Evolutionary conservation across 2,797 vertebrate species (phyloP).

Genomic region (Florisuga fusca): DNA sequence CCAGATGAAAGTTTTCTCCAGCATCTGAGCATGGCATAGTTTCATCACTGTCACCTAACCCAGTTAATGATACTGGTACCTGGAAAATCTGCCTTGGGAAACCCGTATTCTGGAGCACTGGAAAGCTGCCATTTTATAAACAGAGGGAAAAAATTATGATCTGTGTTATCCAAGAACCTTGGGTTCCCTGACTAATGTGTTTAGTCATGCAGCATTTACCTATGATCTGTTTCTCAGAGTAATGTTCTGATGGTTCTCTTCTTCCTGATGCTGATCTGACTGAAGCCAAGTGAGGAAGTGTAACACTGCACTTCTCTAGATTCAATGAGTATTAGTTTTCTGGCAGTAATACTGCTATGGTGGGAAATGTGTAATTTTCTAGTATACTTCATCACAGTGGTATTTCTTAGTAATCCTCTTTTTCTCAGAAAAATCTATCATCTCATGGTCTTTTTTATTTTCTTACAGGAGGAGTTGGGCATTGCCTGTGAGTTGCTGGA

Average conservation of each 20-base stretch:
- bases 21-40: not conserved
- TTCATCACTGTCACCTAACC: not conserved
- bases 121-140: not conserved
- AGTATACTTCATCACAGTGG: not conserved
- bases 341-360: not conserved
- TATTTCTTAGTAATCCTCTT: not conserved
- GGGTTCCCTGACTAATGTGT: not conserved
- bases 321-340: not conserved
- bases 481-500: constrained; percentile 95
- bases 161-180: not conserved
- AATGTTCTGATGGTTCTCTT: not conserved
- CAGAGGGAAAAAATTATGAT: not conserved
- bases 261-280: not conserved
- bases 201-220: not conserved
- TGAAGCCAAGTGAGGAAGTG: not conserved
- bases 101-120: not conserved
- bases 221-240: fast-evolving
- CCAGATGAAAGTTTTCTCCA: not conserved
- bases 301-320: not conserved
- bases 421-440: not conserved
- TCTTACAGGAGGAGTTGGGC: constrained; percentile 93
- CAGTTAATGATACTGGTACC: not conserved
- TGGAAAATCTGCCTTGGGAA: not conserved
- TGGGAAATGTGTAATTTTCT: not conserved
- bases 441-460: not conserved